Evolutionary conservation across 1,140 invertebrate species (phyloP), one percentile per base, ranked within the genome.

Genomic region (Acyrthosiphon pisum): DNA sequence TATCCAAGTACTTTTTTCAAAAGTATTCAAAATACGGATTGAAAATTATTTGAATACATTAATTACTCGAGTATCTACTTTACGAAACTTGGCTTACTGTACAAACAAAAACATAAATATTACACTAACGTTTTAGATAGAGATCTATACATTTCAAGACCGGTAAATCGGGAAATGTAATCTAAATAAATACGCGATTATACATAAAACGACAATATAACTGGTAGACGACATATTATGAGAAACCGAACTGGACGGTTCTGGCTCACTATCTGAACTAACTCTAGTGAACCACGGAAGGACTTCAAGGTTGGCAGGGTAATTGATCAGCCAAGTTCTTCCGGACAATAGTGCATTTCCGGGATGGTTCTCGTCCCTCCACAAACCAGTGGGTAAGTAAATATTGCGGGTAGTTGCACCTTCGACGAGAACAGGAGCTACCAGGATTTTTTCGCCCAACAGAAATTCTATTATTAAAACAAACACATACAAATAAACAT

Each of bases 401-500:
- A 99, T 96, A 94, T 98, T 96, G 20, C 98, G 95, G 23, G 95
- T 95, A 6, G 94, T 95, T 2, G 96, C 96, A 1, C 96, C 97
- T 95, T 97, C 95, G 26, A 96, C 95, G 18, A 98, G 94, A 1
- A 99, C 96, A 6, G 98, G 98, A 0, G 98, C 98, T 0, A 98
- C 97, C n/a, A 99, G 95, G 35, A 98, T 96, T 56, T 97, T 95
- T 94, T 98, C 97, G 6, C 98, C 98, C 7, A 99, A 95, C 7
- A 99, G 95, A 95, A 97, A 99, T 95, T 98, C 97, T 98, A 95
- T 9, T 94, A 94, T 41, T 93, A 84, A 90, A 84, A 92, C 48
- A 53, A 53, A 48, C 22, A 94, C 22, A 60, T 60, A 30, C 1
- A 14, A 60, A 60, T 60, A 60, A 60, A 60, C 26, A 60, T 11